Conservation (phyloP, 2,888 invertebrate genomes). For the Maniola hyperantus region DNA sequence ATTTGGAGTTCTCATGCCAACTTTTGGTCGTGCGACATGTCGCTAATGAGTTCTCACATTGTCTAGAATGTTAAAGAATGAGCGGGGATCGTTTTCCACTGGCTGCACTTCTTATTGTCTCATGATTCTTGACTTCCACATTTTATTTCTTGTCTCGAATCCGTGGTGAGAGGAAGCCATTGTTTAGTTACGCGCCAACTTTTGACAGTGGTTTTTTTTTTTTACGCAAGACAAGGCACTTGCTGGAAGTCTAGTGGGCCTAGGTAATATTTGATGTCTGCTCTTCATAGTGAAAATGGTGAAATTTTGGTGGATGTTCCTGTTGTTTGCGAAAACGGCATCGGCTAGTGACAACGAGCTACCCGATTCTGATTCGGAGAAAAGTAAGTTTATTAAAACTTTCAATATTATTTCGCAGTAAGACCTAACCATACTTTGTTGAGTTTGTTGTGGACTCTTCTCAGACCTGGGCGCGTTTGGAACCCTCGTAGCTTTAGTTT, state of each 20-base stretch:
- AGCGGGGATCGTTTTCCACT: constrained; percentile 78
- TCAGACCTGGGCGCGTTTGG: no score
- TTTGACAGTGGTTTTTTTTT: constrained; percentile 54
- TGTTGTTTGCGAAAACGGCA: constrained; percentile 74
- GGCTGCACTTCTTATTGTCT: constrained; percentile 71
- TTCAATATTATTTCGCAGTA: no score
- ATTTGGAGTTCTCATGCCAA: background rate
- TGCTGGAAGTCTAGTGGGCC: constrained; percentile 43
- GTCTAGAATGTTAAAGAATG: constrained; percentile 31
- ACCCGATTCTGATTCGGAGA: constrained; percentile 60
- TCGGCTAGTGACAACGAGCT: constrained; percentile 74
- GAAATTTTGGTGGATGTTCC: constrained; percentile 80
- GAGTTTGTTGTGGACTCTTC: no score
- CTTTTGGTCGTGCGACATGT: constrained; percentile 2
- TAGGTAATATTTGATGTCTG: constrained; percentile 58
- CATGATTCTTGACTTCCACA: constrained; percentile 58
- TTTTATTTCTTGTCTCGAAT: constrained; percentile 69
- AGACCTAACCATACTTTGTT: no score
- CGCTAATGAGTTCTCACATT: background rate
- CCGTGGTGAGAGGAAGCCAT: constrained; percentile 66
- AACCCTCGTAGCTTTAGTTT: no score
- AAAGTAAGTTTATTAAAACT: constrained; percentile 51
- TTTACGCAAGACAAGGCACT: constrained; percentile 33
- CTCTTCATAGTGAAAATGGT: constrained; percentile 70
- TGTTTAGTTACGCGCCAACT: constrained; percentile 53